These are phyloP conservation scores for Alloscopus bannaensis DNA, from an alignment of 2,888 invertebrate species.

Conservation along the genomic window DNA sequence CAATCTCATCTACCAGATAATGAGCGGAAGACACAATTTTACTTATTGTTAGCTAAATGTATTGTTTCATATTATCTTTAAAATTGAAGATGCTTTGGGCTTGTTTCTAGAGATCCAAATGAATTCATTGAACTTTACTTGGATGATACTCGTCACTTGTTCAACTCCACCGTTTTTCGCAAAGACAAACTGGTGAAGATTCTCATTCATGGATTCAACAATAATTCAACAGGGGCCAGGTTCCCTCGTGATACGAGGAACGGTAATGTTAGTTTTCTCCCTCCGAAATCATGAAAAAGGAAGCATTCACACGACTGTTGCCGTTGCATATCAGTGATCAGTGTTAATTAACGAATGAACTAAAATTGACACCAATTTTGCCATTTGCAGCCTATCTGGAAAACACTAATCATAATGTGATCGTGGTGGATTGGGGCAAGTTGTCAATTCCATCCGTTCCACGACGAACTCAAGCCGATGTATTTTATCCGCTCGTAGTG, in stretches of 20 bases:
- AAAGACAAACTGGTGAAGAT: slow-evolving; percentile 52
- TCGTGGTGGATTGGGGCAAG: slow-evolving; percentile 81
- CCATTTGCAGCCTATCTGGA: slow-evolving; percentile 78
- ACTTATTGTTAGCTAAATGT: background rate
- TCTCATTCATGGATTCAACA: slow-evolving; percentile 65
- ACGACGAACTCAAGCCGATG: slow-evolving; percentile 31
- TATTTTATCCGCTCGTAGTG: slow-evolving; percentile 68
- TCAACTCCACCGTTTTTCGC: slow-evolving; percentile 32
- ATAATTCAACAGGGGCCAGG: slow-evolving; percentile 53
- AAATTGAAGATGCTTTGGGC: background rate
- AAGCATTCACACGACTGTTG: slow-evolving; percentile 8
- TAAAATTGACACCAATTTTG: background rate
- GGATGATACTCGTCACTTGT: slow-evolving; percentile 37
- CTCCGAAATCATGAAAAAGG: background rate
- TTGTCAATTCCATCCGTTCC: slow-evolving; percentile 75
- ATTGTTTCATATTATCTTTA: no score
- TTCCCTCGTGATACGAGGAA: slow-evolving; percentile 65
- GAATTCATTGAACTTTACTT: slow-evolving; percentile 39
- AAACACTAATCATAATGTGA: slow-evolving; percentile 79
- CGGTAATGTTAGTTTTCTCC: slow-evolving; percentile 33
- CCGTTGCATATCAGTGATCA: background rate
- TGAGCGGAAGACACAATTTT: background rate
- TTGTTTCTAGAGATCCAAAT: slow-evolving; percentile 49
- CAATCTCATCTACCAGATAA: background rate
- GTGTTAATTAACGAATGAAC: background rate